Evolutionary conservation across 2,797 vertebrate species (phyloP), one percentile per base, ranked within the genome.

Genomic region (Pseudochirops corinnae): DNA sequence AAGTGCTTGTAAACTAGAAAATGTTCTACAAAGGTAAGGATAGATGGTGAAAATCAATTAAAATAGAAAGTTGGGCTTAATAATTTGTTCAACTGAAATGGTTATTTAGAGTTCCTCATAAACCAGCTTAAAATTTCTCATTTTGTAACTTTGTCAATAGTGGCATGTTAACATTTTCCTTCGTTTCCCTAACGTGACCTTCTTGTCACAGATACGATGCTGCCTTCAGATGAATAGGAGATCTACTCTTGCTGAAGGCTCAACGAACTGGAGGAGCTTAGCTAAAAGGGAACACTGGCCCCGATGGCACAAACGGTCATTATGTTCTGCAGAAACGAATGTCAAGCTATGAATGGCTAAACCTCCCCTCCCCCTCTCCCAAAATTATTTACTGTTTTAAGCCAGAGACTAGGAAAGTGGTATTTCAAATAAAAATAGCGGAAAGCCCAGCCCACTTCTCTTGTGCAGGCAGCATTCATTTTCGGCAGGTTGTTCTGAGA

Each of bases 381-480:
- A 57, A 97, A 97, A 97, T 96, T 95, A 96, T 95, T 95, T 97
- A 95, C 58, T 13, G 62, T 96, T 97, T 98, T 93, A 97, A 97
- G 92, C 92, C 16, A 39, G 62, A 55, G 74, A 95, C 92, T 62
- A 93, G 87, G 93, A 90, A 98, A 97, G 26, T 95, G 95, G 6
- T 74, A 93, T 97, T 98, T 98, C 92, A 90, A 96, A 97, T 90
- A 87, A 95, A 98, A 95, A 95, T 90, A 33, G 90, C 91, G 90
- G 82, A 93, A 93, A 90, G 91, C 96, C 91, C 87, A 90, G 31
- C n/a, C 90, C 91, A 90, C 93, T 96, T 91, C 93, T 91, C 92
- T 97, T 57, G 92, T 46, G 60, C 90, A 62, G 56, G 94, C 31
- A 0, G 96, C 90, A 95, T 96, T 97, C 94, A 60, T 60, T 93